Evolutionary conservation across 2,113 vertebrate species (phyloP).

Genomic region (Podarcis cretensis): DNA sequence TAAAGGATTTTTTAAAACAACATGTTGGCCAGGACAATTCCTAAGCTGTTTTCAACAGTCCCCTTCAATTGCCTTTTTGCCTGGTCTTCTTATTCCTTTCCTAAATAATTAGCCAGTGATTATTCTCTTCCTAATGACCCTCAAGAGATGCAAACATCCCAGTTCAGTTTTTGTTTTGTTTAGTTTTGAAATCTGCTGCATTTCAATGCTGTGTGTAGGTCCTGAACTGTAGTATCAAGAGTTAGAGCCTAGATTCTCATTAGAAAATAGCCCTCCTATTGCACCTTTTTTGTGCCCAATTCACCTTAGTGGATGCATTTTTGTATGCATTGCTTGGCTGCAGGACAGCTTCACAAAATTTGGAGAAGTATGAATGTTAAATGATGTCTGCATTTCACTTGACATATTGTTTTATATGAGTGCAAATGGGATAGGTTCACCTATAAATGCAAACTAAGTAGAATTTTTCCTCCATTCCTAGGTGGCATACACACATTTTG

Average conservation of each 20-base stretch:
- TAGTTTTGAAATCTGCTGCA: not conserved
- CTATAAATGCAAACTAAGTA: no score
- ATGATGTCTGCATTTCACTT: no score
- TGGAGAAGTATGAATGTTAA: no score
- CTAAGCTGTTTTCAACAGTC: not conserved
- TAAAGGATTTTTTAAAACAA: constrained; percentile 16
- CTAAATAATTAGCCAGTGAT: not conserved
- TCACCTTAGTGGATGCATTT: no score
- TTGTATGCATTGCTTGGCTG: no score
- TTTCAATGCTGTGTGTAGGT: not conserved
- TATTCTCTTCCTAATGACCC: not conserved
- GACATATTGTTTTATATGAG: no score
- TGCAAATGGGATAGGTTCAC: no score
- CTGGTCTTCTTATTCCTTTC: not conserved
- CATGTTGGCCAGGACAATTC: not conserved
- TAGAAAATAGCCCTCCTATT: not conserved
- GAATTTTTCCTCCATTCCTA: no score
- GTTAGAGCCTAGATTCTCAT: not conserved
- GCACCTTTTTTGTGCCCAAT: no score
- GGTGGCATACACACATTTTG: no score
- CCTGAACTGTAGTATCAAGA: not conserved
- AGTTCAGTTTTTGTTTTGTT: not conserved
- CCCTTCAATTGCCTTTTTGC: not conserved
- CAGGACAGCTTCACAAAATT: no score
- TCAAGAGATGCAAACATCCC: not conserved